Conservation (phyloP, 2,113 vertebrate genomes). For the Entosphenus tridentatus region DNA sequence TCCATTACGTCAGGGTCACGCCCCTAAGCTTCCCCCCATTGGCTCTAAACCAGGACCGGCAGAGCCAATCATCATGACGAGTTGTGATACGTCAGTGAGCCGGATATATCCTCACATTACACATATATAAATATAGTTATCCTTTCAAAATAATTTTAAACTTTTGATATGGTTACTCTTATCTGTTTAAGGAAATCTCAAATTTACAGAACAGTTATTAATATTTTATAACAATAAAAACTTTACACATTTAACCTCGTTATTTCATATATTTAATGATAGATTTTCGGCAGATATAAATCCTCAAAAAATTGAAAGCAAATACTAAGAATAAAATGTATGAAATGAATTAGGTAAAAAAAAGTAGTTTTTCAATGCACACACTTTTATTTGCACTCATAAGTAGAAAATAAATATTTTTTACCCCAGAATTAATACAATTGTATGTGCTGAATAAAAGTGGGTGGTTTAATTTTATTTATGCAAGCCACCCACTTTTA, state of each 20-base stretch:
- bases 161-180: not conserved
- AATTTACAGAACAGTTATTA: not conserved
- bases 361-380: not conserved
- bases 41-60: too few relatives aligned
- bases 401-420: constrained; percentile 1
- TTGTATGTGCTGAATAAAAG: not conserved
- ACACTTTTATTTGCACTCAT: not conserved
- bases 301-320: not conserved
- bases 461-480: not conserved
- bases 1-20: too few relatives aligned
- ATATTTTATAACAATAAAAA: not conserved
- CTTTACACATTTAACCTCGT: not conserved
- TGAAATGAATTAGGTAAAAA: not conserved
- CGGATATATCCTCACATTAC: too few relatives aligned
- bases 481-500: not conserved
- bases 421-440: not conserved
- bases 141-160: too few relatives aligned
- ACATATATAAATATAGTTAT: too few relatives aligned
- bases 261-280: too few relatives aligned
- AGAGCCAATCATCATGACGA: too few relatives aligned
- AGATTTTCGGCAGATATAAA: not conserved
- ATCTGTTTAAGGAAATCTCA: not conserved
- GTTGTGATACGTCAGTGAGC: too few relatives aligned
- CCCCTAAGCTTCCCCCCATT: too few relatives aligned
- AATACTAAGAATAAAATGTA: not conserved